Conservation (phyloP, 2,113 vertebrate genomes). For the Gallinago paraguaiae region DNA sequence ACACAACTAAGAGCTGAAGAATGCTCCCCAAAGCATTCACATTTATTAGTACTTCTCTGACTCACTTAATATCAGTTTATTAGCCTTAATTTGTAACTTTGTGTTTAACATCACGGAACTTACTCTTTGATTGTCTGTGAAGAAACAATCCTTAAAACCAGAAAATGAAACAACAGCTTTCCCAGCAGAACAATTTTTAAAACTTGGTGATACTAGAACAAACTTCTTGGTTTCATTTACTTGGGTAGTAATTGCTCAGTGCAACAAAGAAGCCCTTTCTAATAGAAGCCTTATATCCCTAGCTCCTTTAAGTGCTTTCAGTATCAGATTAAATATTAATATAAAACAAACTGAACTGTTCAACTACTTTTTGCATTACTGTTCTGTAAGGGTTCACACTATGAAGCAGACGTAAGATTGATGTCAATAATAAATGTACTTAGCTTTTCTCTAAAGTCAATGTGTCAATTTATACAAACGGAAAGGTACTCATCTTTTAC, state of each 20-base stretch:
- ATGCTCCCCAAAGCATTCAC: background rate
- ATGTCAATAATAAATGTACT: constrained; percentile 30
- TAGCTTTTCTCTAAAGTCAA: constrained; percentile 25
- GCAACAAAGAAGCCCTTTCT: constrained; percentile 57
- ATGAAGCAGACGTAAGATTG: background rate
- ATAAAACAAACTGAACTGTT: constrained; percentile 59
- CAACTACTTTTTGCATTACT: constrained; percentile 21
- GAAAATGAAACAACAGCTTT: constrained; percentile 23
- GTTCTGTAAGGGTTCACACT: constrained; percentile 16
- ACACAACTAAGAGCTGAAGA: background rate
- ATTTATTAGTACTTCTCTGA: constrained; percentile 23
- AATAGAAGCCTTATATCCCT: constrained; percentile 42
- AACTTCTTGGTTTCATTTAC: constrained; percentile 59
- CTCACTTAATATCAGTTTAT: constrained; percentile 42
- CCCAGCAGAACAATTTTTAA: constrained; percentile 42
- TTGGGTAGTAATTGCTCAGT: constrained; percentile 37
- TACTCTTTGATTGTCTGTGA: constrained; percentile 25
- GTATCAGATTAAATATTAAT: constrained; percentile 76
- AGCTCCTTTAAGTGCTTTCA: constrained; percentile 72
- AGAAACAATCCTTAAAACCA: constrained; percentile 29
- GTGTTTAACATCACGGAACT: constrained; percentile 20
- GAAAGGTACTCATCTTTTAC: background rate
- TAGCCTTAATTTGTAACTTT: constrained; percentile 48
- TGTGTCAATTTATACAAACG: constrained; percentile 3
- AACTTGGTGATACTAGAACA: constrained; percentile 38